Evolutionary conservation across 2,888 invertebrate genomes (phyloP).

Genomic region (Lamellibrachia columna): DNA sequence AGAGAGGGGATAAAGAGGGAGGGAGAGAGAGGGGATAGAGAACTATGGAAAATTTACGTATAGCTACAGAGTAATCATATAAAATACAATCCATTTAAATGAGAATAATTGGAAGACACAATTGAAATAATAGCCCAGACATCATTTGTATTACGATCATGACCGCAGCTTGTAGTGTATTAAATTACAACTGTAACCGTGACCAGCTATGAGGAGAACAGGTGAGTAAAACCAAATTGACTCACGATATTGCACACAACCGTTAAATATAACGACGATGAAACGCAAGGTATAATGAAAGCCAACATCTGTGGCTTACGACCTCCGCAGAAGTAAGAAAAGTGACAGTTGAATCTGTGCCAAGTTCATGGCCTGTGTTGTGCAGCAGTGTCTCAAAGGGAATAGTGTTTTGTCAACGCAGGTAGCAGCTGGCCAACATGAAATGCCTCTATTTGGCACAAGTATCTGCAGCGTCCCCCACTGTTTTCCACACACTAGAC

Average conservation of each 20-base stretch:
- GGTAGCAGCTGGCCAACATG: neutral
- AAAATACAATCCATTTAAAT: neutral
- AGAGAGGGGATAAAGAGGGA: neutral
- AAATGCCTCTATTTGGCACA: neutral
- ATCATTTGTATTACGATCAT: neutral
- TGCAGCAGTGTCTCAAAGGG: neutral
- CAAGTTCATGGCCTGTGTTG: neutral
- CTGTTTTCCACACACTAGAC: neutral
- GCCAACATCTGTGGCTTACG: neutral
- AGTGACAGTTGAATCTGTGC: neutral
- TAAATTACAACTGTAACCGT: neutral
- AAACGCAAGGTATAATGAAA: neutral
- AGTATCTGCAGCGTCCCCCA: neutral
- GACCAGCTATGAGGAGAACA: neutral
- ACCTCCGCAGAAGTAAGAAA: neutral
- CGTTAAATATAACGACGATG: neutral
- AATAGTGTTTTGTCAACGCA: neutral
- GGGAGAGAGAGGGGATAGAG: neutral
- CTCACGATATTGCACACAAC: neutral
- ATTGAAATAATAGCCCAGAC: neutral
- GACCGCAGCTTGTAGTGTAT: neutral
- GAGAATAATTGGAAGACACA: neutral
- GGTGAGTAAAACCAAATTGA: neutral
- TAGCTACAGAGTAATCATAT: neutral
- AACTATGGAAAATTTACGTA: neutral